phyloP scores from a whole-genome alignment of 2,113 vertebrate genomes.

The sheep (Ovis aries) region DNA sequence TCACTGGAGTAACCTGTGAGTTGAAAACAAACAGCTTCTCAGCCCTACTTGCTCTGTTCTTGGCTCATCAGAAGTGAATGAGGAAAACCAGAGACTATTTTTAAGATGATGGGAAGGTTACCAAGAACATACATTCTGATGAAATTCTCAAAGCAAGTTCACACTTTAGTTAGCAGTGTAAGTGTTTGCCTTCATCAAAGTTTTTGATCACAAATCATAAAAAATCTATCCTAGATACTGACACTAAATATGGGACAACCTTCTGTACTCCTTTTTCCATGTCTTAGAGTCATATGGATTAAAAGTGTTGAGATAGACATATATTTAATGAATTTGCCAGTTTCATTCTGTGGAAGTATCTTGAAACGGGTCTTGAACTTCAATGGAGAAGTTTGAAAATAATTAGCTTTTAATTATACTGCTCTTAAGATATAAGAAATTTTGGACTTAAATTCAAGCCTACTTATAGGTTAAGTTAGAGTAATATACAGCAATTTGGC shows the following conservation, averaged over 20 bases:
- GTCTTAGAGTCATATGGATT: background rate
- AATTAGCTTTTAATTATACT: background rate
- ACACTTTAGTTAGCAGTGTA: background rate
- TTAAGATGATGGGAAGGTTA: constrained; percentile 4
- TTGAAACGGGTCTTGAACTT: background rate
- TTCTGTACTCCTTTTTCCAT: background rate
- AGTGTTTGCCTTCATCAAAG: background rate
- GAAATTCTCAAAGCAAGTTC: constrained; percentile 22
- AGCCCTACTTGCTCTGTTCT: background rate
- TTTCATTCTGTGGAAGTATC: background rate
- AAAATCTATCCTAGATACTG: background rate
- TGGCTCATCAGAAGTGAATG: background rate
- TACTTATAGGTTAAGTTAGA: background rate
- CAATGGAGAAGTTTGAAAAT: background rate
- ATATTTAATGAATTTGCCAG: background rate
- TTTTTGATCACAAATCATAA: background rate
- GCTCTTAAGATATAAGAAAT: background rate
- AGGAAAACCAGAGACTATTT: background rate
- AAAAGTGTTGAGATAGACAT: background rate
- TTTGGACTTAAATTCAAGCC: background rate
- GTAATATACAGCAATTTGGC: background rate
- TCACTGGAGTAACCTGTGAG: background rate
- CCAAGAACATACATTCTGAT: constrained; percentile 5
- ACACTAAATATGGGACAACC: background rate
- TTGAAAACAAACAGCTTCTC: constrained; percentile 16